Evolutionary conservation across 2,888 invertebrate species (phyloP).

Genomic region (Resseliella maxima): DNA sequence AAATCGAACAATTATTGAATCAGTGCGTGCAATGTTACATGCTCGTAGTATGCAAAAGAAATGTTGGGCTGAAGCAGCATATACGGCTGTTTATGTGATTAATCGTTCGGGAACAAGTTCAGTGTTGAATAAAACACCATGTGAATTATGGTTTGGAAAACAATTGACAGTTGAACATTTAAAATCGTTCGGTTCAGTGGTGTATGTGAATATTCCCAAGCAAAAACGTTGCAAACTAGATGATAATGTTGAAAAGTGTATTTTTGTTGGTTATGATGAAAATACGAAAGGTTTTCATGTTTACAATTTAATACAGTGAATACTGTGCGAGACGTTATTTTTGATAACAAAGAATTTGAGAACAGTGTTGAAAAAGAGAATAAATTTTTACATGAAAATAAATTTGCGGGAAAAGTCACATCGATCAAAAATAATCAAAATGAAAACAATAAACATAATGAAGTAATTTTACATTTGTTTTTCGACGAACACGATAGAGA

Average conservation of each 20-base stretch:
- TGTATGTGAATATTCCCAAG: conserved; percentile 49
- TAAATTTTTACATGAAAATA: not conserved
- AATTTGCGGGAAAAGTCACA: not conserved
- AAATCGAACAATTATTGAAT: conserved; percentile 27
- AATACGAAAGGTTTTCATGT: conserved; percentile 61
- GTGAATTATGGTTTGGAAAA: conserved; percentile 60
- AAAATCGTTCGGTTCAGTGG: conserved; percentile 56
- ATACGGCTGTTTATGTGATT: conserved; percentile 62
- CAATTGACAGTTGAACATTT: conserved; percentile 56
- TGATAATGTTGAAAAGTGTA: not conserved
- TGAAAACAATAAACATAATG: not conserved
- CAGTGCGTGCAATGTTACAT: conserved; percentile 44
- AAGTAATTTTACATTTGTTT: not conserved
- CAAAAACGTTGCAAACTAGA: not conserved
- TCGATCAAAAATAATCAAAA: not conserved
- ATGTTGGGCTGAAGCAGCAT: conserved; percentile 64
- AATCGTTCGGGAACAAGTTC: conserved; percentile 61
- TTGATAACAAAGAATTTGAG: not conserved
- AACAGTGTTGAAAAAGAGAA: not conserved
- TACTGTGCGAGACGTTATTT: conserved; percentile 1
- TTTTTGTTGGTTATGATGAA: conserved; percentile 62
- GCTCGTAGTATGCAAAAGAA: conserved; percentile 58
- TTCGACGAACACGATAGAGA: too few relatives aligned
- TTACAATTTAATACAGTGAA: not conserved
- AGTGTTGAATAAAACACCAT: conserved; percentile 59